Conservation (phyloP, 2,888 invertebrate species). For the Eustalomyia histrio region DNA sequence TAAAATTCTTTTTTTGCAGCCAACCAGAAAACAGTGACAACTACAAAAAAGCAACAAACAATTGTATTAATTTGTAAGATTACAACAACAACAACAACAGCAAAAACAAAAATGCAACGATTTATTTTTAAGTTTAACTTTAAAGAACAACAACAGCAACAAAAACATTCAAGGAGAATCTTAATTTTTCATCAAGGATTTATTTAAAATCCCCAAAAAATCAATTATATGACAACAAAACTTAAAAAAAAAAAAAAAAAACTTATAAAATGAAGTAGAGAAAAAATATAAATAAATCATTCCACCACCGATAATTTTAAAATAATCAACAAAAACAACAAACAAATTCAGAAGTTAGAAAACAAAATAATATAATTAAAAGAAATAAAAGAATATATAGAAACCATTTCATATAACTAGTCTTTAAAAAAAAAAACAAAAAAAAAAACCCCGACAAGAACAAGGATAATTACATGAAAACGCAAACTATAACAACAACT, state of each 20-base stretch:
- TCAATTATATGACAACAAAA: conserved; percentile 7
- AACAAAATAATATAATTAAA: background rate
- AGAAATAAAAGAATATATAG: background rate
- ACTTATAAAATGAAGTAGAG: too few species aligned
- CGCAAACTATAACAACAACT: background rate
- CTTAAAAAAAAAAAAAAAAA: conserved; percentile 1
- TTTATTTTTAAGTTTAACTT: conserved; percentile 55
- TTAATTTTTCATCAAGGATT: conserved; percentile 8
- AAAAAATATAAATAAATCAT: conserved; percentile 65
- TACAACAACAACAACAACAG: conserved; percentile 29
- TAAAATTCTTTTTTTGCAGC: background rate
- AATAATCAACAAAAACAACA: conserved; percentile 22
- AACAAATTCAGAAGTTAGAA: conserved; percentile 13
- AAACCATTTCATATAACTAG: conserved; percentile 38
- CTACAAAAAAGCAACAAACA: conserved; percentile 13
- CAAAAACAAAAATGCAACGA: conserved; percentile 55
- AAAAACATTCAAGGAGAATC: conserved; percentile 19
- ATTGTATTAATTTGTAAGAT: background rate
- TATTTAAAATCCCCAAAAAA: background rate
- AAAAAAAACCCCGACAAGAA: conserved; percentile 14
- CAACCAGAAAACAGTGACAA: conserved; percentile 9
- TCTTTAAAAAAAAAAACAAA: conserved; percentile 46
- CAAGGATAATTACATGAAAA: too few species aligned
- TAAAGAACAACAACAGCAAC: conserved; percentile 8
- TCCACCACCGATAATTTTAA: conserved; percentile 68